These are phyloP conservation scores for Stegodyphus mimosarum DNA, from an alignment of 1,140 invertebrate species.

Conservation along the genomic window DNA sequence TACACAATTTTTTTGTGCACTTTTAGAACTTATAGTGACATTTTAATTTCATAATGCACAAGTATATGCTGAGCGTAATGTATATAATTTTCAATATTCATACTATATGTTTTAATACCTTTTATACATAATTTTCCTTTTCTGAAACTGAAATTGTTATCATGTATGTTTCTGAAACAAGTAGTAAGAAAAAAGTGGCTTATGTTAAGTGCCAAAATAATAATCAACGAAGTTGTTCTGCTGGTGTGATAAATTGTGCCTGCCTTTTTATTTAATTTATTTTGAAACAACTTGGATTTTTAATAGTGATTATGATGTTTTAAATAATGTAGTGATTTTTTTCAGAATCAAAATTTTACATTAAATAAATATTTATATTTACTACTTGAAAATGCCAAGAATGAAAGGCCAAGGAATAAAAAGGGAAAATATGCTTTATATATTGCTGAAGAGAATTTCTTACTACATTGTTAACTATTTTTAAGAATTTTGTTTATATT, in stretches of 20 bases:
- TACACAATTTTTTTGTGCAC: too few relatives aligned
- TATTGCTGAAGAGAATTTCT: too few relatives aligned
- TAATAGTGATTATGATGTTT: neutral
- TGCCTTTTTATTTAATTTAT: constrained; percentile 6
- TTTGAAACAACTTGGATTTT: neutral
- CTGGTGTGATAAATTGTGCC: constrained; percentile 45
- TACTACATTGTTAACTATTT: too few relatives aligned
- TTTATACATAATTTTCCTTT: neutral
- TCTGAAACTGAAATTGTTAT: neutral
- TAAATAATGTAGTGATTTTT: neutral
- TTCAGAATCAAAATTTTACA: neutral
- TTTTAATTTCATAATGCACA: too few relatives aligned
- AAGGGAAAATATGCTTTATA: too few relatives aligned
- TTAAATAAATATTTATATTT: neutral
- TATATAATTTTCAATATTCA: too few relatives aligned
- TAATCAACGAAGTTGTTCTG: constrained; percentile 42
- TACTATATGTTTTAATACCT: too few relatives aligned
- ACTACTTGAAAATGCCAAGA: neutral
- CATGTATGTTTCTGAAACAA: too few relatives aligned
- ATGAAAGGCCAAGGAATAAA: neutral
- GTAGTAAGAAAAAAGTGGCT: neutral
- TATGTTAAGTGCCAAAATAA: constrained; percentile 42
- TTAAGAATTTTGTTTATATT: too few relatives aligned
- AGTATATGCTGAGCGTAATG: too few relatives aligned
- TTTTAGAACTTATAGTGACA: too few relatives aligned